Conservation (phyloP, 2,888 invertebrate genomes). For the Megaustenia siamemsis region DNA sequence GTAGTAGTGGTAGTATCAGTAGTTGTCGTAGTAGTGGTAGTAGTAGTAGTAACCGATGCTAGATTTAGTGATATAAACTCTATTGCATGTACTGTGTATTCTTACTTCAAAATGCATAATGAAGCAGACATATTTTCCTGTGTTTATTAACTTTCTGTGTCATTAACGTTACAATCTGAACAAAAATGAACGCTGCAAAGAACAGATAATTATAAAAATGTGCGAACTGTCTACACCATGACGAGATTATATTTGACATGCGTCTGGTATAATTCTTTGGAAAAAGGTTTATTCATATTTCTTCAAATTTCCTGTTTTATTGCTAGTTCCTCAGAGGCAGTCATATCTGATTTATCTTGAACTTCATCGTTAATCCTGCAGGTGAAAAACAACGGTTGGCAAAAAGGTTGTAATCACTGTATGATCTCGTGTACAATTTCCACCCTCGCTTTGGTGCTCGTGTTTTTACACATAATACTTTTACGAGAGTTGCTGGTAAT, state of each 20-base stretch:
- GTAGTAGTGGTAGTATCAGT: too few species aligned
- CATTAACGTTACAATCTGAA: too few species aligned
- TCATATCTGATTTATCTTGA: background rate
- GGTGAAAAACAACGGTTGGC: background rate
- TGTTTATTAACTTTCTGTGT: too few species aligned
- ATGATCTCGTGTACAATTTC: background rate
- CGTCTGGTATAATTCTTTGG: background rate
- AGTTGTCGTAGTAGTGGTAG: too few species aligned
- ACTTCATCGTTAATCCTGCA: background rate
- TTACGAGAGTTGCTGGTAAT: background rate
- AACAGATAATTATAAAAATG: background rate
- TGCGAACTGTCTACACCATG: background rate
- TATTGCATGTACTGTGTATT: too few species aligned
- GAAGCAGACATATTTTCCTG: too few species aligned
- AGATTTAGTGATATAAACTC: too few species aligned
- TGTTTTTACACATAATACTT: background rate
- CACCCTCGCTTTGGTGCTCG: background rate
- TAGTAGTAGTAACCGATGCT: too few species aligned
- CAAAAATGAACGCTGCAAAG: too few species aligned
- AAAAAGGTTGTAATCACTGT: conserved; percentile 18
- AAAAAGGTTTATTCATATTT: background rate
- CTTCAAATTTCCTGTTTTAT: background rate
- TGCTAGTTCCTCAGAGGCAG: background rate
- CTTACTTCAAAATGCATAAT: too few species aligned
- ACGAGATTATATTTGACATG: background rate